Conservation (phyloP, 2,797 vertebrate species). For the Gymnodraco acuticeps region DNA sequence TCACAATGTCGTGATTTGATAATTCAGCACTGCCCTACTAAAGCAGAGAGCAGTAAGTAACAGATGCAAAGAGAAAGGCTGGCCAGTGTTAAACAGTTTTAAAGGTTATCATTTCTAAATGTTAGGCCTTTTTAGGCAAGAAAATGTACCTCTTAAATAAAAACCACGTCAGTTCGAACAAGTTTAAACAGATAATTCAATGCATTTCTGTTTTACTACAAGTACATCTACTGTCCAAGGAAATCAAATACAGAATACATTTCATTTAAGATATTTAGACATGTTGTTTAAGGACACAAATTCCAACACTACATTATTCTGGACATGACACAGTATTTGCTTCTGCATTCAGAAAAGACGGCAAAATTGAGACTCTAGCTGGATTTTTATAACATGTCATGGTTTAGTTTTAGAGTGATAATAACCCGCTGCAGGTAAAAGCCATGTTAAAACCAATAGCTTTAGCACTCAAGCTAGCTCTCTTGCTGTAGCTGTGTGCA, state of each 20-base stretch:
- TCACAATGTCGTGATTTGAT: constrained; percentile 13
- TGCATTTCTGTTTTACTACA: not conserved
- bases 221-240: not conserved
- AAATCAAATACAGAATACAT: not conserved
- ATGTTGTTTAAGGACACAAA: too few species aligned
- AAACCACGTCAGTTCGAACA: too few species aligned
- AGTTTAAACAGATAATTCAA: constrained; percentile 1
- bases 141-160: not conserved
- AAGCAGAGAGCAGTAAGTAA: not conserved
- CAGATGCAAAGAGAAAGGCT: not conserved
- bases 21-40: not conserved
- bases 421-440: too few species aligned
- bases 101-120: not conserved
- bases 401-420: not conserved
- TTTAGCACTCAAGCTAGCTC: too few species aligned
- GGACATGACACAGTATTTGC: too few species aligned
- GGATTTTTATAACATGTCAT: not conserved
- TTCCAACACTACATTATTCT: too few species aligned
- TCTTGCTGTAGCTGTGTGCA: too few species aligned
- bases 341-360: too few species aligned
- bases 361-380: not conserved
- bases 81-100: too few species aligned
- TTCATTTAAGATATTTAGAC: not conserved
- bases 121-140: not conserved
- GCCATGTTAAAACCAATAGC: too few species aligned